Conservation (phyloP, 1,140 invertebrate genomes). For the Drosophila yakuba region DNA sequence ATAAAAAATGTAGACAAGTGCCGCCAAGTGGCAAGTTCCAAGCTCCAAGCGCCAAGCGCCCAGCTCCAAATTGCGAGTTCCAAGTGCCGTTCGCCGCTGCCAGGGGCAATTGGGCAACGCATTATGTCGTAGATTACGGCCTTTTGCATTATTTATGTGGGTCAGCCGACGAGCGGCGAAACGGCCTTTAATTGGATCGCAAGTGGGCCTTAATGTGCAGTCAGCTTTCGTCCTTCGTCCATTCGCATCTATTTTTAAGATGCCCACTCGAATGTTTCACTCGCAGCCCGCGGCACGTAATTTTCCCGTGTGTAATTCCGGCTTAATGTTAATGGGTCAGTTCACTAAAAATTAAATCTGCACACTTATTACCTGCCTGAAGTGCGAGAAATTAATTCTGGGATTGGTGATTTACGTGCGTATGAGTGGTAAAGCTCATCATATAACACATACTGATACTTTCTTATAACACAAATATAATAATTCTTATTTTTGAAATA, state of each 20-base stretch:
- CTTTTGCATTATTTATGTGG: slow-evolving; percentile 81
- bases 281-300: slow-evolving; percentile 12
- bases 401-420: slow-evolving; percentile 14
- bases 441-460: too few relatives aligned
- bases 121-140: slow-evolving; percentile 77
- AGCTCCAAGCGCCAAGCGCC: background rate
- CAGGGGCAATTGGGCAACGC: slow-evolving; percentile 65
- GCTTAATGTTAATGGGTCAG: slow-evolving; percentile 36
- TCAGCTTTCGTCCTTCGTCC: slow-evolving; percentile 17
- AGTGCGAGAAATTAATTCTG: slow-evolving; percentile 9
- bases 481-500: too few relatives aligned
- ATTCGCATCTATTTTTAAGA: slow-evolving; percentile 46
- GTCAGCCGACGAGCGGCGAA: slow-evolving; percentile 62
- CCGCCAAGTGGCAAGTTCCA: slow-evolving; percentile 21
- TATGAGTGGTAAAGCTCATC: background rate
- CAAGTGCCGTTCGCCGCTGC: slow-evolving; percentile 22
- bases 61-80: background rate
- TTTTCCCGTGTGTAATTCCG: slow-evolving; percentile 42
- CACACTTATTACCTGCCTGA: slow-evolving; percentile 30
- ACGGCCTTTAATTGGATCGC: slow-evolving; percentile 76
- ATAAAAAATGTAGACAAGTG: slow-evolving; percentile 65
- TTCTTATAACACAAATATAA: too few relatives aligned
- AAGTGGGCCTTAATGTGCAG: slow-evolving; percentile 67
- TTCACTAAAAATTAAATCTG: slow-evolving; percentile 33
- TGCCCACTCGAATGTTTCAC: slow-evolving; percentile 44